A percentile compares a stretch with the other conserved stretches of the same genome.
These are phyloP conservation scores for Eurytoma adleriae DNA, from an alignment of 2,888 invertebrate species.

Conservation along the genomic window DNA sequence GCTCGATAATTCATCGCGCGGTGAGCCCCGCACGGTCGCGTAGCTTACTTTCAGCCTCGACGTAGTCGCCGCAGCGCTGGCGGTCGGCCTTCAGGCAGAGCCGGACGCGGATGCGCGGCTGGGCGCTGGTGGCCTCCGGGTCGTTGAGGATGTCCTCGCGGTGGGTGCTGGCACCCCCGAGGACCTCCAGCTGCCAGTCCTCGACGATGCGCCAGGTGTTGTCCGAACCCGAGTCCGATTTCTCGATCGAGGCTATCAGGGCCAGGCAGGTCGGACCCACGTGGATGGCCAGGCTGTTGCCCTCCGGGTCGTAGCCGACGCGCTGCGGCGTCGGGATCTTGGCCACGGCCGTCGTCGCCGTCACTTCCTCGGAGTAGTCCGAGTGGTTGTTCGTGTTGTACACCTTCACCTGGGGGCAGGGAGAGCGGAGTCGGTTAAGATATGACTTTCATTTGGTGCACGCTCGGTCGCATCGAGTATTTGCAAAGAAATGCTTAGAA, in stretches of 20 bases:
- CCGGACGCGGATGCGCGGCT: conserved; percentile 86
- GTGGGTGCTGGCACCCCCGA: conserved; percentile 83
- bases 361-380: conserved; percentile 90
- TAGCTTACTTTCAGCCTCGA: conserved; percentile 89
- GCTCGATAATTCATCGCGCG: too few species aligned
- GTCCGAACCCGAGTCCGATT: conserved; percentile 78
- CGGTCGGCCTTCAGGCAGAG: conserved; percentile 89
- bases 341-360: conserved; percentile 89
- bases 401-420: conserved; percentile 81
- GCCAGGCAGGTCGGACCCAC: conserved; percentile 88
- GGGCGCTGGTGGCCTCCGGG: conserved; percentile 77
- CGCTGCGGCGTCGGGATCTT: conserved; percentile 88
- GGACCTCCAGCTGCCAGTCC: conserved; percentile 84
- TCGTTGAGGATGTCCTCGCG: conserved; percentile 85
- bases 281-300: conserved; percentile 86
- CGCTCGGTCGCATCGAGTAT: too few species aligned
- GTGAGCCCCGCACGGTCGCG: not conserved
- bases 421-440: not conserved
- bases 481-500: not conserved
- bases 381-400: conserved; percentile 92
- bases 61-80: conserved; percentile 89
- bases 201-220: conserved; percentile 85
- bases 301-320: conserved; percentile 89
- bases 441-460: too few species aligned
- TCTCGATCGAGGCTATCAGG: conserved; percentile 86